phyloP scores from a whole-genome alignment of 1,140 invertebrate species.

The Tetramorium alpestre region DNA sequence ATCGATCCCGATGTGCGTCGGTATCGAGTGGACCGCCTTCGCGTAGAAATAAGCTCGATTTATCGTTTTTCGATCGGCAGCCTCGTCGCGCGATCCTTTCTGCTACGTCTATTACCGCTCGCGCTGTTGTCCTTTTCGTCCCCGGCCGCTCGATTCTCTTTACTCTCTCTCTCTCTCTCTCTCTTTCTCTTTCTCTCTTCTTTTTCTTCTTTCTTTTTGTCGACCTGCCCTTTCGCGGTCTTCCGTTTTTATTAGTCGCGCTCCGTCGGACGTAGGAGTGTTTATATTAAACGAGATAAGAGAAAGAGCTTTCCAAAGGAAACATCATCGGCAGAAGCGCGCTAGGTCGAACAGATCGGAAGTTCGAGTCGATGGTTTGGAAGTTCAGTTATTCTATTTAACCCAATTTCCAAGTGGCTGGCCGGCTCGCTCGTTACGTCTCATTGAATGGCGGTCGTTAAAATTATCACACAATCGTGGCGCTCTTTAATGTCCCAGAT shows the following conservation, averaged over 20 bases:
- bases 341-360: background rate
- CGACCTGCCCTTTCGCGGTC: background rate
- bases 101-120: background rate
- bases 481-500: slow-evolving; percentile 36
- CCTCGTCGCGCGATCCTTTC: background rate
- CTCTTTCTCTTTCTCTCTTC: too few species aligned
- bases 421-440: slow-evolving; percentile 37
- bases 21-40: background rate
- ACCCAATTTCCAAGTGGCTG: slow-evolving; percentile 49
- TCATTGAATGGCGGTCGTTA: slow-evolving; percentile 51
- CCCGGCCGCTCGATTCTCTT: background rate
- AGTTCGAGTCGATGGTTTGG: slow-evolving; percentile 43
- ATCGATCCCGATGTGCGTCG: slow-evolving; percentile 12
- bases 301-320: background rate
- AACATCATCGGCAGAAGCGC: slow-evolving; percentile 3
- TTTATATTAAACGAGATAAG: slow-evolving; percentile 30
- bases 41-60: background rate
- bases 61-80: background rate
- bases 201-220: background rate
- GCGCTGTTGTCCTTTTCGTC: slow-evolving; percentile 1
- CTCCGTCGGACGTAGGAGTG: background rate
- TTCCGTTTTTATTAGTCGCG: slow-evolving; percentile 31
- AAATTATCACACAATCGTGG: slow-evolving; percentile 47
- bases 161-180: too few species aligned
- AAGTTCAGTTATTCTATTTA: slow-evolving; percentile 54